Evolutionary conservation across 2,113 vertebrate species (phyloP).

Genomic region (Athene noctua): DNA sequence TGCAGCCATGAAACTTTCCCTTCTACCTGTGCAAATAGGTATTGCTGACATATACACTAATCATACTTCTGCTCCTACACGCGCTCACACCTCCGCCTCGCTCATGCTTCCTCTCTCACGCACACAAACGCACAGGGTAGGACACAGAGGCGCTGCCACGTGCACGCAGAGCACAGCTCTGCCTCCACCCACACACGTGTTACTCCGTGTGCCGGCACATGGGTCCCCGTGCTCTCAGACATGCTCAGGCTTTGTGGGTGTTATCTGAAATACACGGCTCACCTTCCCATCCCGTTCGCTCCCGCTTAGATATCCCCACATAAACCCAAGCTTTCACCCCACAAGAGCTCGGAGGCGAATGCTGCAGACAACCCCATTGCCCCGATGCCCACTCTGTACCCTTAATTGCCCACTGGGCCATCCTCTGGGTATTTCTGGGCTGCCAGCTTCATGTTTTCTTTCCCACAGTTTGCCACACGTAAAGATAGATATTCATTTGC

Average conservation of each 20-base stretch:
- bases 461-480: neutral
- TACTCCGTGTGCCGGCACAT: accelerated
- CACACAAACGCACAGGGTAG: too few relatives aligned
- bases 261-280: accelerated
- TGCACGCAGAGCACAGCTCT: neutral
- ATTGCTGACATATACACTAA: neutral
- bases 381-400: neutral
- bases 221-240: neutral
- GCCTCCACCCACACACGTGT: neutral
- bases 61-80: neutral
- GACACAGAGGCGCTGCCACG: accelerated
- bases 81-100: accelerated
- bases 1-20: neutral
- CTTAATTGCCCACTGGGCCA: accelerated
- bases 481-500: neutral
- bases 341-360: neutral
- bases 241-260: neutral
- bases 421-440: neutral
- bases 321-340: neutral
- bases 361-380: neutral
- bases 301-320: neutral
- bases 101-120: neutral
- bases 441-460: neutral
- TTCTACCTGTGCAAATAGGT: slow-evolving; percentile 16
- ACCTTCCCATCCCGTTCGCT: neutral